A percentile compares a stretch with the other conserved stretches of the same genome.
These are phyloP conservation scores for Cerastis leucographa DNA, from an alignment of 2,888 invertebrate genomes.

Conservation along the genomic window DNA sequence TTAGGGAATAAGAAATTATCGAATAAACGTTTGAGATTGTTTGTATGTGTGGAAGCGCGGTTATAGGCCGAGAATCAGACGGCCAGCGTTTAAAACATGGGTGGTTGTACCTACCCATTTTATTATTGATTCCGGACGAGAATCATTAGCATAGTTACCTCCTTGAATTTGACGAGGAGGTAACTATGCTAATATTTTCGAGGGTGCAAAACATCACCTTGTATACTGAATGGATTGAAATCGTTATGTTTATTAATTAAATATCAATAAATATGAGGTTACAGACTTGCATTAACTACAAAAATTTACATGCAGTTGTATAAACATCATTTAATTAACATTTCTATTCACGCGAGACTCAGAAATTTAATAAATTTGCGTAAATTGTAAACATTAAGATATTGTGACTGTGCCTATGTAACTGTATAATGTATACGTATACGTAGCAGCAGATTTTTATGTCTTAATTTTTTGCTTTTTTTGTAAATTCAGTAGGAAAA, in stretches of 20 bases:
- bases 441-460: not conserved
- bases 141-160: too few relatives aligned
- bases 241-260: not conserved
- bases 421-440: not conserved
- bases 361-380: conserved; percentile 15
- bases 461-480: not conserved
- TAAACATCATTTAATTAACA: conserved; percentile 6
- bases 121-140: too few relatives aligned
- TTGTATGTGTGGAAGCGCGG: too few relatives aligned
- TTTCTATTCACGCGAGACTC: conserved; percentile 8
- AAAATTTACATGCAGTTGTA: conserved; percentile 19
- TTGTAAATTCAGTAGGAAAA: not conserved
- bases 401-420: not conserved
- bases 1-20: too few relatives aligned
- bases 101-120: too few relatives aligned
- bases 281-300: not conserved
- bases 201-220: too few relatives aligned
- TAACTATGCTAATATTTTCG: too few relatives aligned
- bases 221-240: not conserved
- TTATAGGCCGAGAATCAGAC: too few relatives aligned
- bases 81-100: too few relatives aligned
- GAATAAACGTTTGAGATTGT: too few relatives aligned
- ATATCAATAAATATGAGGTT: not conserved
- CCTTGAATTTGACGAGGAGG: too few relatives aligned
- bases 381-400: not conserved